These are phyloP conservation scores for Acrocephalus scirpaceus DNA, from an alignment of 2,797 vertebrate genomes.

Conservation along the genomic window DNA sequence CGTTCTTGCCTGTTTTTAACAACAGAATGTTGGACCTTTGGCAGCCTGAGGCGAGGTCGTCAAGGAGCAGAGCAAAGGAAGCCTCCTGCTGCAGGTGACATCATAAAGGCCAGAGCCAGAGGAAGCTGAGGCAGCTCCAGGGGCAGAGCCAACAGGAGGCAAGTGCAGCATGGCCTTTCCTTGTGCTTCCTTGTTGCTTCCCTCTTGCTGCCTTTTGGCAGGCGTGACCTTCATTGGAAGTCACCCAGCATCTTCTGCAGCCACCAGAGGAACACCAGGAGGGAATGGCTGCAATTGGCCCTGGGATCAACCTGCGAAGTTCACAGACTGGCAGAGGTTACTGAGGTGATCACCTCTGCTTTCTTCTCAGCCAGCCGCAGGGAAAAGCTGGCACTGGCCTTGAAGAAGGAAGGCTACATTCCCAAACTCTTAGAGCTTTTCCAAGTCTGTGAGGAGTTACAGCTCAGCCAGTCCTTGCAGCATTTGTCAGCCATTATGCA, in stretches of 20 bases:
- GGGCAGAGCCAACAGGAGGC: neutral
- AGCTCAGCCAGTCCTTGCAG: neutral
- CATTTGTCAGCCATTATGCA: neutral
- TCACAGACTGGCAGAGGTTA: neutral
- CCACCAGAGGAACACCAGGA: neutral
- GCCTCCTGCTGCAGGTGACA: neutral
- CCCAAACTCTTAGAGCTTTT: neutral
- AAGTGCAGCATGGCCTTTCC: neutral
- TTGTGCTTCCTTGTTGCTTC: neutral
- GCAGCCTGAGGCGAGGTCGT: neutral
- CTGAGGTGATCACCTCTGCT: neutral
- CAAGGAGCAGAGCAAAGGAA: neutral
- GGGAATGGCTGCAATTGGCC: neutral
- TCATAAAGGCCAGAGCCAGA: neutral
- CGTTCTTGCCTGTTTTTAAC: no score
- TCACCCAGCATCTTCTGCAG: neutral
- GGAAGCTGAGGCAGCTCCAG: neutral
- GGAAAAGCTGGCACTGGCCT: neutral
- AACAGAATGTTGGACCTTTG: neutral
- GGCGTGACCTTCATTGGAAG: neutral
- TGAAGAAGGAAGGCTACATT: neutral
- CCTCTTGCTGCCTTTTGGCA: neutral
- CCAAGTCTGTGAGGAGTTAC: neutral
- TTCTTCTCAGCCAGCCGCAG: neutral
- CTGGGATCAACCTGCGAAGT: neutral